Evolutionary conservation across 2,888 invertebrate species (phyloP), one percentile per base, ranked within the genome.

Genomic region (Cheilosia vulpina): DNA sequence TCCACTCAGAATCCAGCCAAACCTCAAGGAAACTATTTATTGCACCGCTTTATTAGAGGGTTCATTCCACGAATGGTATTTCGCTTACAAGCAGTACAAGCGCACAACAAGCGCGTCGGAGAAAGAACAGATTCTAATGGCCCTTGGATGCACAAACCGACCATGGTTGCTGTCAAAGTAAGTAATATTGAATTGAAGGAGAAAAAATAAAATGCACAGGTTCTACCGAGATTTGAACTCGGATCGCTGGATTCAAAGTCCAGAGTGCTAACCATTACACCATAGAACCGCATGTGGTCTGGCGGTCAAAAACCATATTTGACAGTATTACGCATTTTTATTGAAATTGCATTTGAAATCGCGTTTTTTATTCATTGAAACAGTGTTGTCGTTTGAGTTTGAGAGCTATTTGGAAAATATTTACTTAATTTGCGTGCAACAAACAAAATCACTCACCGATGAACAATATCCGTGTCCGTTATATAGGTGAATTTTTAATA

Each of bases 41-140:
- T 96, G 96, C 88, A 94, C 94, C 2, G 95, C 94, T 0, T 92
- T 96, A 45, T 92, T 93, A 43, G 93, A 94, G 88, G 96, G 95
- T 0, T 94, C 94, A 0, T 93, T 93, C 87, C 92, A 92, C 9
- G 96, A 95, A 90, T 96, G 96, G 96, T 93, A 95, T 78, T 95
- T 94, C 89, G 94, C 94, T 21, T 94, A 94, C 89, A 91, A 93
- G 19, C 91, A 91, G 62, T 93, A 92, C 83, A 91, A 89, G 41
- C 90, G 90, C 27, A 91, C 91, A 2, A 91, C 90, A 6, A 93
- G 94, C 15, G 94, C 94, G 0, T 93, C 94, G 0, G 95, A 96
- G 88, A 94, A 94, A 88, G 93, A 93, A 66, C 93, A 93, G 43
- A 92, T 96, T 7, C 91, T 95, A 15, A 91, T 92, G 13, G 93